Conservation (phyloP, 1,140 invertebrate genomes). For the Lepidurus couesii region DNA sequence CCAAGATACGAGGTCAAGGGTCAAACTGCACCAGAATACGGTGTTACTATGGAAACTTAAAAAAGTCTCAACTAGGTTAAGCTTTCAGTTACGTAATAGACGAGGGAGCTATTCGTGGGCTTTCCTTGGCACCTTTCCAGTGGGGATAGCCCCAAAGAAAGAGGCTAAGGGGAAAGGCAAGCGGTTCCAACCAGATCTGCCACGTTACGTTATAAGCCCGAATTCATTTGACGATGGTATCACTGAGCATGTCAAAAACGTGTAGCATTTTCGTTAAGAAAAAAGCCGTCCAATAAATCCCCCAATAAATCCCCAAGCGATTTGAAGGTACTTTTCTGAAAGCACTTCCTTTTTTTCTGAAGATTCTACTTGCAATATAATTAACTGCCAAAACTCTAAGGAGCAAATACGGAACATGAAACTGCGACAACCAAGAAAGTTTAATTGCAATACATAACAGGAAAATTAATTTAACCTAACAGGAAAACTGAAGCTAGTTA, state of each 20-base stretch:
- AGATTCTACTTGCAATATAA: too few species aligned
- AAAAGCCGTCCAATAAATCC: not conserved
- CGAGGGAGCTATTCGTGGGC: not conserved
- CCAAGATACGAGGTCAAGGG: not conserved
- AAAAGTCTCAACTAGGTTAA: not conserved
- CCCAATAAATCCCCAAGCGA: not conserved
- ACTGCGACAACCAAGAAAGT: too few species aligned
- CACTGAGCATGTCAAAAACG: not conserved
- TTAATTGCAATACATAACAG: too few species aligned
- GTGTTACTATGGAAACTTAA: not conserved
- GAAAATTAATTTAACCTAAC: too few species aligned
- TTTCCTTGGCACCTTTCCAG: not conserved
- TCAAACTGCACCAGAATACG: not conserved
- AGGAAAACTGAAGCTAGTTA: too few species aligned
- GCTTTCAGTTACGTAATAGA: not conserved
- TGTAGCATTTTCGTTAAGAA: not conserved
- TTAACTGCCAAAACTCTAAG: too few species aligned
- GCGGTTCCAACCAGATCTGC: conserved; percentile 12
- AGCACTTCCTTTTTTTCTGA: too few species aligned
- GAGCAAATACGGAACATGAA: too few species aligned
- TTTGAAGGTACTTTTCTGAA: too few species aligned
- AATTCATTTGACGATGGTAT: too few species aligned
- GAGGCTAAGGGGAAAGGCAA: not conserved
- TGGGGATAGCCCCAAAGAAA: conserved; percentile 12
- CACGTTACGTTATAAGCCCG: not conserved